These are phyloP conservation scores for Paracentrotus lividus DNA, from an alignment of 53 echinoderm and acorn worm species.

Conservation along the genomic window DNA sequence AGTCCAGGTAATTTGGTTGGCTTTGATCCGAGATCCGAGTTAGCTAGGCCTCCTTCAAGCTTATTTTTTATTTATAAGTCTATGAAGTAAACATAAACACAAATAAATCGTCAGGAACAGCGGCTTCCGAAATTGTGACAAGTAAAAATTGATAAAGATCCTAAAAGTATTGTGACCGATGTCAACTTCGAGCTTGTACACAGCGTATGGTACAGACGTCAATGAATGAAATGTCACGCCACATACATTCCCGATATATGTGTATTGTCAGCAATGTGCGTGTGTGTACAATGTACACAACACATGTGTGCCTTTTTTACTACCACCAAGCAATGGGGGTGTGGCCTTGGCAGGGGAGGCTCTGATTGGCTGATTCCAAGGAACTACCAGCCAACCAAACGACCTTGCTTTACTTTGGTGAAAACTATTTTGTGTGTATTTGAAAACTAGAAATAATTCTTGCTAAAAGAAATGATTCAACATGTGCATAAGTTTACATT, in stretches of 20 bases:
- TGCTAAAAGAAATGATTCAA: too few relatives aligned
- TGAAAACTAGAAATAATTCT: not conserved
- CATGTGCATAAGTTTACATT: too few relatives aligned
- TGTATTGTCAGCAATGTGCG: not conserved
- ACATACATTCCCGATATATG: too few relatives aligned
- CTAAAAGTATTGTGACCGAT: too few relatives aligned
- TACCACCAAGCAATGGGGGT: not conserved
- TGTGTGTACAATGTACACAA: not conserved
- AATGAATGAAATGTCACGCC: too few relatives aligned
- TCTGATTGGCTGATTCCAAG: conserved; percentile 37
- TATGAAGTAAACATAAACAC: not conserved
- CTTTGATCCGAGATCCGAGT: not conserved
- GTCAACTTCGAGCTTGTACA: too few relatives aligned
- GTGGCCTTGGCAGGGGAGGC: not conserved
- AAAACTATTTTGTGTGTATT: not conserved
- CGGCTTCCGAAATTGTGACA: too few relatives aligned
- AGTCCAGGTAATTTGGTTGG: not conserved
- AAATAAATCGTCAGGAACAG: too few relatives aligned
- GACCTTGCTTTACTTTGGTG: not conserved
- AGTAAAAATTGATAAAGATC: too few relatives aligned
- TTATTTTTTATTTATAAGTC: not conserved
- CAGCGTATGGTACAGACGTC: too few relatives aligned
- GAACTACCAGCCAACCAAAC: conserved; percentile 44
- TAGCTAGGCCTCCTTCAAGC: not conserved
- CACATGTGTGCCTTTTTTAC: not conserved